Percentiles rank a stretch among this genome's conserved stretches.
Conservation (phyloP, 1,140 invertebrate species). For the Streblospio benedicti region DNA sequence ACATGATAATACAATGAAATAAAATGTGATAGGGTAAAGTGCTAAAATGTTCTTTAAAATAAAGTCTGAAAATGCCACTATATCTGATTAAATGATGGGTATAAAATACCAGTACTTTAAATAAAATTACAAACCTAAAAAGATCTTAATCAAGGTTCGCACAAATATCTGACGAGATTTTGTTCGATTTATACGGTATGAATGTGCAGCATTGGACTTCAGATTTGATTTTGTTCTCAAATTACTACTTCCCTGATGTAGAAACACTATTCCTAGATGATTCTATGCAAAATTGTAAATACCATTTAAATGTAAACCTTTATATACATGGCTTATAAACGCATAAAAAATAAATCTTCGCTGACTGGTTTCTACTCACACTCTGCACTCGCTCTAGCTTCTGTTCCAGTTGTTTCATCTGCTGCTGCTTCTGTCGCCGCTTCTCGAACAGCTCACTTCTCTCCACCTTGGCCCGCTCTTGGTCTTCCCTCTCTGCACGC, state of each 20-base stretch:
- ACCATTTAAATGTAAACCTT: no score
- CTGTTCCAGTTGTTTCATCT: slow-evolving; percentile 78
- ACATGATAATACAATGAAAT: not conserved
- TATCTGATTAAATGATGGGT: not conserved
- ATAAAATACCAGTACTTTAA: not conserved
- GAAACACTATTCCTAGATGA: no score
- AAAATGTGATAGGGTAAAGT: not conserved
- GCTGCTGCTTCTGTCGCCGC: slow-evolving; percentile 74
- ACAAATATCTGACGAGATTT: no score
- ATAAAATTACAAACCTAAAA: no score
- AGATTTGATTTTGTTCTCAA: no score
- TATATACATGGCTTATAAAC: no score
- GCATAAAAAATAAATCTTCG: no score
- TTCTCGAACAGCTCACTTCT: slow-evolving; percentile 74
- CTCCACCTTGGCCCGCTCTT: slow-evolving; percentile 73
- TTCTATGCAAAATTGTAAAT: no score
- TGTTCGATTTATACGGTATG: no score
- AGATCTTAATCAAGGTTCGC: no score
- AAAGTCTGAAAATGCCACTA: not conserved
- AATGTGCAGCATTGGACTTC: no score
- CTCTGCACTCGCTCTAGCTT: slow-evolving; percentile 80
- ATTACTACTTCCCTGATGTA: no score
- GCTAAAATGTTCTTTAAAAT: not conserved
- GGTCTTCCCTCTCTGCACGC: slow-evolving; percentile 77
- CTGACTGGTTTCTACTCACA: slow-evolving; percentile 50